Conservation (phyloP, 2,113 vertebrate species). For the Conger conger region DNA sequence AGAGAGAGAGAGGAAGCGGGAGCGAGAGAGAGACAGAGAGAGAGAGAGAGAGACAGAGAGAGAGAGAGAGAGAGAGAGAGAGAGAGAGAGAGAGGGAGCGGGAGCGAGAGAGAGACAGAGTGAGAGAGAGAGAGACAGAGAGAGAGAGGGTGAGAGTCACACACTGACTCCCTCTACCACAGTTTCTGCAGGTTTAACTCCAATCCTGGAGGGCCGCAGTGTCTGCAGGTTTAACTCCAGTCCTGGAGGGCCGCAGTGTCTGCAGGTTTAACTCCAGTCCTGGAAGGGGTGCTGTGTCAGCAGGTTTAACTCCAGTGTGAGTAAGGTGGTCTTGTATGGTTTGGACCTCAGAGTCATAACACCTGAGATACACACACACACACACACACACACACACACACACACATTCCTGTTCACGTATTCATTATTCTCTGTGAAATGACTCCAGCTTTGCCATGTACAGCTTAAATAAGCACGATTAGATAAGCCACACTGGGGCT, state of each 20-base stretch:
- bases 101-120: too few species aligned
- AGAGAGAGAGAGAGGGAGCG: conserved; percentile 16
- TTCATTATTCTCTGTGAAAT: not conserved
- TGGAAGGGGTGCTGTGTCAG: too few species aligned
- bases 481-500: conserved; percentile 27
- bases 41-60: conserved; percentile 92
- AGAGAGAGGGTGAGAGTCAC: conserved; percentile 6
- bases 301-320: too few species aligned
- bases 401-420: not conserved
- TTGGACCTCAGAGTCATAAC: not conserved
- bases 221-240: too few species aligned
- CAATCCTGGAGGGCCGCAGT: too few species aligned
- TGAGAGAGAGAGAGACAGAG: conserved; percentile 22
- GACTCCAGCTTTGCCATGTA: conserved; percentile 11
- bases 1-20: too few species aligned
- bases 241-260: too few species aligned
- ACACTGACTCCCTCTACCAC: not conserved
- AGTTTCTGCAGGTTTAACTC: too few species aligned
- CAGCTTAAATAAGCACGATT: conserved; percentile 26
- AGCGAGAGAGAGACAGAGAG: conserved; percentile 51
- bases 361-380: not conserved
- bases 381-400: not conserved
- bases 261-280: too few species aligned
- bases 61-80: conserved; percentile 35
- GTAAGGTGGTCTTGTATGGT: not conserved